Evolutionary conservation across 2,888 invertebrate species (phyloP), one percentile per base, ranked within the genome.

Genomic region (Cephus rjabovi): DNA sequence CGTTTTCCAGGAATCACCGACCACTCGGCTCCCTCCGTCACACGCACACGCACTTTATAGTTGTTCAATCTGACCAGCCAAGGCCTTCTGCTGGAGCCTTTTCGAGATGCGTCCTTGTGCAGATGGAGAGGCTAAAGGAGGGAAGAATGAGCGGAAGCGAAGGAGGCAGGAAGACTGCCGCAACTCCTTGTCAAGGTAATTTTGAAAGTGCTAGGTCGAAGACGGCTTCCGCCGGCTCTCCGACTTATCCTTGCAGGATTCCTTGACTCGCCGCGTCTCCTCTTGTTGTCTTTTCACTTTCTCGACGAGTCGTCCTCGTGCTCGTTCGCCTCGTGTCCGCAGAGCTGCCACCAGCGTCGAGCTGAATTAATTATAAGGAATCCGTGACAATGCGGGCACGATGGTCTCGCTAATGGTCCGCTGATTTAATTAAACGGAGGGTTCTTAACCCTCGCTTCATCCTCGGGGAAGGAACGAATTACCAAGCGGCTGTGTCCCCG

Each of bases 361-460:
- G 83, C 83, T 83, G 87, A 86, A 89, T 89, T 90, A 89, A 89
- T 90, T 89, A 88, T 84, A 87, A 85, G 84, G 83, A 85, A 87
- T 86, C 86, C 86, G 85, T 87, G 87, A 86, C 85, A 86, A 85
- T 83, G 85, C 83, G 84, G 83, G 81, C 81, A 87, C 84, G 85
- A 86, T 85, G 84, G 81, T 79, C 80, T 80, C 81, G 85, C 84
- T 89, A 90, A 89, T 88, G 87, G 86, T 81, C 83, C 84, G 83
- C 85, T 87, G 86, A 90, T 90, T 90, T 87, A 87, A 87, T 89
- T 89, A 87, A 82, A 79, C 80, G 79, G 82, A 40, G 40, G 83
- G 86, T 87, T 85, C 85, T 83, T 81, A 79, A 85, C 80, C 79
- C 79, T 31, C 70, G 70, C 33, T 70, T 70, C 71, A 12, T 31